phyloP scores from a whole-genome alignment of 2,797 vertebrate species.

The Microchirus variegatus region DNA sequence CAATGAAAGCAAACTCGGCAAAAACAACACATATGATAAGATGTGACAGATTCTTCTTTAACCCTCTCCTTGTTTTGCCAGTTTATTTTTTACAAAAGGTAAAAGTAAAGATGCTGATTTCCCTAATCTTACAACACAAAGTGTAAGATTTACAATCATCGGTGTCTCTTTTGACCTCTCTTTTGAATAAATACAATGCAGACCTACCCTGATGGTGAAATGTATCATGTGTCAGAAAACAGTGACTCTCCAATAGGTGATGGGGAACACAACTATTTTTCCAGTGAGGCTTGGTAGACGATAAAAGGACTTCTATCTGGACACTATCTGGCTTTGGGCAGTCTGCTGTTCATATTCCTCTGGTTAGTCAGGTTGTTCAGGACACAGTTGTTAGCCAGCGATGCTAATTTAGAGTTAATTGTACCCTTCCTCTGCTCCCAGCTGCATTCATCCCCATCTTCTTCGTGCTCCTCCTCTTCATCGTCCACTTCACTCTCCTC shows the following conservation, averaged over 20 bases:
- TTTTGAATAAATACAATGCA: constrained; percentile 23
- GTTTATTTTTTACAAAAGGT: neutral
- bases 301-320: neutral
- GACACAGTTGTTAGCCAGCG: constrained; percentile 79
- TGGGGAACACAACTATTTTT: neutral
- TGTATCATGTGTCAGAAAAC: constrained; percentile 16
- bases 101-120: constrained; percentile 3
- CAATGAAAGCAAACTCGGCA: constrained; percentile 33
- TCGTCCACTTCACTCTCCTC: constrained; percentile 88
- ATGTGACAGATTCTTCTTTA: constrained; percentile 5
- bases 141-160: constrained; percentile 39
- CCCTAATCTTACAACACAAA: constrained; percentile 6
- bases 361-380: constrained; percentile 75
- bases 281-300: neutral
- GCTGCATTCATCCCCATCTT: constrained; percentile 63
- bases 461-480: constrained; percentile 71
- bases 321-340: constrained; percentile 79
- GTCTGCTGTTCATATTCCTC: constrained; percentile 73
- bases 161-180: constrained; percentile 21
- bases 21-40: constrained; percentile 8
- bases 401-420: constrained; percentile 73
- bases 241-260: constrained; percentile 11
- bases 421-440: constrained; percentile 62
- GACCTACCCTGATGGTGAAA: constrained; percentile 32
- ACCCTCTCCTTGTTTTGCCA: constrained; percentile 4